phyloP scores from a whole-genome alignment of 2,888 invertebrate species.

The Elysia crispata region DNA sequence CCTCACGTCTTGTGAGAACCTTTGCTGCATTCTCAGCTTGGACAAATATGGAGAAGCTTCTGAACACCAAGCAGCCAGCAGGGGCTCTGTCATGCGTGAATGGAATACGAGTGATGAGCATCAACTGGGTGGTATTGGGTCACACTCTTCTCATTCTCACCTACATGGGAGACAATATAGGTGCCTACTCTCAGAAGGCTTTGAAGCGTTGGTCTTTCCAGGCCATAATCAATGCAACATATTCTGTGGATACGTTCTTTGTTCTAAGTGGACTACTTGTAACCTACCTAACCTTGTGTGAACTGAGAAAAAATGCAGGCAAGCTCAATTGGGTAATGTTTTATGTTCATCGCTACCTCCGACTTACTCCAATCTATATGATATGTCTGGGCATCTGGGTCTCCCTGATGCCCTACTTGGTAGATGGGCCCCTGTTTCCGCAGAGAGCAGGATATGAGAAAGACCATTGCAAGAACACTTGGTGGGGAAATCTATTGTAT shows the following conservation, averaged over 20 bases:
- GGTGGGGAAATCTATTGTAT: conserved; percentile 71
- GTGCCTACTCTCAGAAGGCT: conserved; percentile 26
- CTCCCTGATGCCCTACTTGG: conserved; percentile 59
- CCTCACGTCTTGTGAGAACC: conserved; percentile 14
- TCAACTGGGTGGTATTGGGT: conserved; percentile 74
- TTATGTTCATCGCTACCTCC: conserved; percentile 58
- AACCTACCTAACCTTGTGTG: conserved; percentile 53
- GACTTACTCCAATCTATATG: conserved; percentile 69
- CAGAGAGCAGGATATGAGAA: conserved; percentile 54
- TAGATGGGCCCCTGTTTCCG: conserved; percentile 62
- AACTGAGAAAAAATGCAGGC: conserved; percentile 52
- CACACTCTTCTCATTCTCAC: conserved; percentile 59
- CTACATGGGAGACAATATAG: conserved; percentile 45
- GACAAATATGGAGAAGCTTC: conserved; percentile 60
- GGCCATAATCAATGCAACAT: conserved; percentile 63
- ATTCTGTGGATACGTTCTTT: conserved; percentile 75
- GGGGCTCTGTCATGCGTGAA: conserved; percentile 83
- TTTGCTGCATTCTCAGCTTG: conserved; percentile 58
- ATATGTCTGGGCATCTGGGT: conserved; percentile 64
- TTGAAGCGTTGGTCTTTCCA: conserved; percentile 61
- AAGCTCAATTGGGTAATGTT: conserved; percentile 59
- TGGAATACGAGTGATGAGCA: conserved; percentile 81
- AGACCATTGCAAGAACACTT: conserved; percentile 60
- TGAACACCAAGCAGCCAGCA: conserved; percentile 56
- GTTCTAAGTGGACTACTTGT: conserved; percentile 60